These are phyloP conservation scores for Pseudopipra pipra DNA, from an alignment of 2,113 vertebrate species.

Conservation along the genomic window DNA sequence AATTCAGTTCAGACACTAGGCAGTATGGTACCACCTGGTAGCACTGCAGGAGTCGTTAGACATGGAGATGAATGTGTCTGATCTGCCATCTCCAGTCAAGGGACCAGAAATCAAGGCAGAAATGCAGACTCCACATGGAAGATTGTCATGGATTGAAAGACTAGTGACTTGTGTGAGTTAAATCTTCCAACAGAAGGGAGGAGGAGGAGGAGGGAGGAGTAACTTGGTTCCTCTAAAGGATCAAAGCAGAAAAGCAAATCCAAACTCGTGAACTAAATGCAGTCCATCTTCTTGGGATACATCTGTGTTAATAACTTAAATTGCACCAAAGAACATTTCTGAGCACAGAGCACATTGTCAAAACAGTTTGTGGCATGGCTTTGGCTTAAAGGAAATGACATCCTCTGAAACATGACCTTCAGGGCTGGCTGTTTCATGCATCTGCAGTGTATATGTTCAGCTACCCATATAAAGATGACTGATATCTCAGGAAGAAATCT, in stretches of 20 bases:
- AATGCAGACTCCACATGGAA: background rate
- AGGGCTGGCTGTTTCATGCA: background rate
- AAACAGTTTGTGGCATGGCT: background rate
- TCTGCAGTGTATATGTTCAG: background rate
- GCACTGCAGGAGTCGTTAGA: background rate
- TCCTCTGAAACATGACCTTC: background rate
- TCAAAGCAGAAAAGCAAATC: conserved; percentile 20
- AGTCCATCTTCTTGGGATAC: background rate
- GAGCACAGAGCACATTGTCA: background rate
- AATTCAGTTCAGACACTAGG: background rate
- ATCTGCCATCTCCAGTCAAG: background rate
- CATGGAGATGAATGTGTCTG: background rate
- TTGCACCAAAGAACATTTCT: background rate
- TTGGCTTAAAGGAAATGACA: background rate
- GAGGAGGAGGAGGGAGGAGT: background rate
- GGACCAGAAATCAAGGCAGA: background rate
- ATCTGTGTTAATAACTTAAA: background rate
- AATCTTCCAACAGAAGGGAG: background rate
- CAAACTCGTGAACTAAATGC: background rate
- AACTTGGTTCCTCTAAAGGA: background rate
- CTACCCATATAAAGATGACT: rapidly evolving
- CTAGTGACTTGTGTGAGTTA: background rate
- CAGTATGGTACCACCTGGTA: background rate
- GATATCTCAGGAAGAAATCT: background rate
- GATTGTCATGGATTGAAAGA: background rate